phyloP scores from a whole-genome alignment of 2,113 vertebrate genomes.

The Lampris megalopsis region DNA sequence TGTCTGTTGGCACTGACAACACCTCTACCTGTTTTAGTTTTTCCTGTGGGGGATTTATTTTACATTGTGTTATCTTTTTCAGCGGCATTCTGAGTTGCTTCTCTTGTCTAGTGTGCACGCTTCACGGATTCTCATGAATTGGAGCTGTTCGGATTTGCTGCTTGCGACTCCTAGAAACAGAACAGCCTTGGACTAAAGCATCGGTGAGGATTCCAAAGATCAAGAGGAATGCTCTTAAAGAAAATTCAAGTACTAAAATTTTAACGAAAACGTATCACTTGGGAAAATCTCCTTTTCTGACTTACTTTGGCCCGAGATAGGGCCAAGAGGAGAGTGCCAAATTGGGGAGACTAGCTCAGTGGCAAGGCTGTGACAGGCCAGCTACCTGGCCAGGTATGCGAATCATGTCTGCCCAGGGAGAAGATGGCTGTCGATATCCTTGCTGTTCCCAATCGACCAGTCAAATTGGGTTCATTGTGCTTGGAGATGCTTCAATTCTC shows the following conservation, averaged over 20 bases:
- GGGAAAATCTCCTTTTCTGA: conserved; percentile 56
- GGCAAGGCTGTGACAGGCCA: conserved; percentile 83
- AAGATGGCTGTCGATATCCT: not conserved
- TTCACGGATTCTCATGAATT: conserved; percentile 12
- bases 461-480: conserved; percentile 77
- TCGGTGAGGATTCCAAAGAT: conserved; percentile 17
- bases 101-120: conserved; percentile 6
- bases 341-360: conserved; percentile 63
- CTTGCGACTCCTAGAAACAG: conserved; percentile 6
- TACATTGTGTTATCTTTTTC: not conserved
- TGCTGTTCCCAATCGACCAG: conserved; percentile 49
- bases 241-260: conserved; percentile 61
- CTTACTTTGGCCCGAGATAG: conserved; percentile 67
- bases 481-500: conserved; percentile 79
- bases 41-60: not conserved
- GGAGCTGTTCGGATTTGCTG: not conserved
- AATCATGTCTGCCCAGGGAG: not conserved
- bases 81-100: conserved; percentile 5
- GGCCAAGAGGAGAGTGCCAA: conserved; percentile 88
- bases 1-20: conserved; percentile 80
- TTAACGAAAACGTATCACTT: conserved; percentile 46
- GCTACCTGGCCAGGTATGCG: conserved; percentile 20
- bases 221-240: conserved; percentile 15
- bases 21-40: conserved; percentile 46
- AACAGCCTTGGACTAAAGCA: not conserved